A percentile compares a stretch with the other conserved stretches of the same genome.
Conservation (phyloP, 2,797 vertebrate species). For the Rhodeus uyekii region DNA sequence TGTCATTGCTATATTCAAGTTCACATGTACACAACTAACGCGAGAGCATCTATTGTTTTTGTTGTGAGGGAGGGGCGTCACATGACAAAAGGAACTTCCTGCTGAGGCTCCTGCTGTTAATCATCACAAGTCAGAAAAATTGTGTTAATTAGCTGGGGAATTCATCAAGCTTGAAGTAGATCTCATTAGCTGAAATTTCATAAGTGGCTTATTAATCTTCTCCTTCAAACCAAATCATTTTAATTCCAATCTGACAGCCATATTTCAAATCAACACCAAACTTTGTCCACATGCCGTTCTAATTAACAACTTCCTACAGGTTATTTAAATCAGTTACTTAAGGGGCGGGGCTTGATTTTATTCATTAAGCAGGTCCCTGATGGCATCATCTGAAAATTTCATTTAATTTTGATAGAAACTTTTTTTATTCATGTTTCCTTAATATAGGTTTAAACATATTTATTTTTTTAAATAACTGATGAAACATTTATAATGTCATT, state of each 20-base stretch:
- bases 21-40: background rate
- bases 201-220: slow-evolving; percentile 33
- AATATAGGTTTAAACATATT: background rate
- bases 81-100: background rate
- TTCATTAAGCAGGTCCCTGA: background rate
- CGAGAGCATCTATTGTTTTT: background rate
- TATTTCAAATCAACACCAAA: slow-evolving; percentile 2
- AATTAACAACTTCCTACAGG: background rate
- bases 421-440: background rate
- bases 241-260: background rate
- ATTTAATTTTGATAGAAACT: background rate
- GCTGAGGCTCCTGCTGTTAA: background rate
- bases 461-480: background rate
- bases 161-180: slow-evolving; percentile 11
- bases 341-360: background rate
- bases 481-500: background rate
- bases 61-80: background rate
- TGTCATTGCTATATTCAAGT: background rate
- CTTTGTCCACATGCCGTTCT: background rate
- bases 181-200: slow-evolving; percentile 22
- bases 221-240: slow-evolving; percentile 14
- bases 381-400: background rate
- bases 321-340: background rate
- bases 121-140: slow-evolving; percentile 28
- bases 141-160: slow-evolving; percentile 9